Conservation (phyloP, 2,888 invertebrate genomes). For the Drosophila robusta region DNA sequence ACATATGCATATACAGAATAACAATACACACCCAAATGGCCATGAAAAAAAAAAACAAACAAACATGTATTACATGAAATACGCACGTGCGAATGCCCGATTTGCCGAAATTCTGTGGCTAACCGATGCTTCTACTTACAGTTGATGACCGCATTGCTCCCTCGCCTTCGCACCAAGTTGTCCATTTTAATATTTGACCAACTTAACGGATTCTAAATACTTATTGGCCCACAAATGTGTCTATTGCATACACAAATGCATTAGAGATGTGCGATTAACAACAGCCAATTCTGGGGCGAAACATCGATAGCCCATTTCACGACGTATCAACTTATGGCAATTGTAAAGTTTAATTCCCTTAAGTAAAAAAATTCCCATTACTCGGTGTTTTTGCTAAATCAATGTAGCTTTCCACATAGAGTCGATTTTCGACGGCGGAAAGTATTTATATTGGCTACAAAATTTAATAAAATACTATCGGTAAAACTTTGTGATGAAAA, state of each 20-base stretch:
- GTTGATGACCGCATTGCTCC: slow-evolving; percentile 22
- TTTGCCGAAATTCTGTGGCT: neutral
- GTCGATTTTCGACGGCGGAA: no score
- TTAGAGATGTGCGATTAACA: slow-evolving; percentile 9
- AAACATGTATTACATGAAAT: slow-evolving; percentile 16
- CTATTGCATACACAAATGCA: slow-evolving; percentile 34
- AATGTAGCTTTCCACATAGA: no score
- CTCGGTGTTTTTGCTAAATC: no score
- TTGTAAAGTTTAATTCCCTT: no score
- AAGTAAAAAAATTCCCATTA: no score
- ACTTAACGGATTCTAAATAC: slow-evolving; percentile 7
- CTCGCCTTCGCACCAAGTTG: slow-evolving; percentile 34
- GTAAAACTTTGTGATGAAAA: no score
- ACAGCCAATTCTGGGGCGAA: neutral
- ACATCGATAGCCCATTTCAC: slow-evolving; percentile 14
- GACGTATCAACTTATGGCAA: slow-evolving; percentile 3
- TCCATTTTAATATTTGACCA: slow-evolving; percentile 32
- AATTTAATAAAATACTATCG: no score
- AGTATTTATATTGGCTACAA: no score
- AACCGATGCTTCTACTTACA: slow-evolving; percentile 33
- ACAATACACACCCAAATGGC: slow-evolving; percentile 30
- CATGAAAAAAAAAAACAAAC: slow-evolving; percentile 38
- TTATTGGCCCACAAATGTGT: slow-evolving; percentile 17
- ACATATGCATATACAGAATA: slow-evolving; percentile 1
- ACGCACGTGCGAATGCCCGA: neutral